Conservation (phyloP, 1,140 invertebrate genomes). For the Pantala flavescens region DNA sequence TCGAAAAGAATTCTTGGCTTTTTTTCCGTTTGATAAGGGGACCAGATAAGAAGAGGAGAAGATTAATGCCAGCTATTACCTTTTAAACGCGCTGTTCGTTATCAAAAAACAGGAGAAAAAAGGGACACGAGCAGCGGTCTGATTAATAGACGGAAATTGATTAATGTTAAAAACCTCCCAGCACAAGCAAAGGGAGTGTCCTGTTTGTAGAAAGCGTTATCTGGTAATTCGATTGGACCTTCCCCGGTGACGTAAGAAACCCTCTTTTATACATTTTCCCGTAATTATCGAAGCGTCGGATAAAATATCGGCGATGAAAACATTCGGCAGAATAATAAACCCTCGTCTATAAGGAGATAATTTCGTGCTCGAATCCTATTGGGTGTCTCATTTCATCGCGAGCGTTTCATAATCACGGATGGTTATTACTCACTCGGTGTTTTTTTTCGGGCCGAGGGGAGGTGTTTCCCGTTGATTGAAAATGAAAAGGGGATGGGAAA, state of each 20-base stretch:
- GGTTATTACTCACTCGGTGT: neutral
- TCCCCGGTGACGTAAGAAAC: neutral
- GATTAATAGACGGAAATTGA: neutral
- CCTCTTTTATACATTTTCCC: no score
- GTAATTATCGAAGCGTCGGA: neutral
- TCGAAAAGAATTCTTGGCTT: no score
- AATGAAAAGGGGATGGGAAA: neutral
- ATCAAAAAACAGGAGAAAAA: neutral
- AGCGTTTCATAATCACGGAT: neutral
- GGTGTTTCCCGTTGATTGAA: neutral
- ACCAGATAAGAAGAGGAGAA: neutral
- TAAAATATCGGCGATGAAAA: neutral
- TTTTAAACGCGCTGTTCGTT: slow-evolving; percentile 1
- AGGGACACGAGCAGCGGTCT: neutral
- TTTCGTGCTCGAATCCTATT: slow-evolving; percentile 1
- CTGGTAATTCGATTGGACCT: slow-evolving; percentile 2
- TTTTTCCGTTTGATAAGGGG: neutral
- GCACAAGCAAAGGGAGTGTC: neutral
- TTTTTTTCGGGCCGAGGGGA: neutral
- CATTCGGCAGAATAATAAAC: neutral
- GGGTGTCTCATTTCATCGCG: slow-evolving; percentile 3
- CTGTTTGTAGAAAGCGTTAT: slow-evolving; percentile 2
- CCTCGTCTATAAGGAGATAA: neutral
- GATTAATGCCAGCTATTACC: neutral
- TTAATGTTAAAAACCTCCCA: neutral